Evolutionary conservation across 2,113 vertebrate species (phyloP).

Genomic region (Lasiurus cinereus): DNA sequence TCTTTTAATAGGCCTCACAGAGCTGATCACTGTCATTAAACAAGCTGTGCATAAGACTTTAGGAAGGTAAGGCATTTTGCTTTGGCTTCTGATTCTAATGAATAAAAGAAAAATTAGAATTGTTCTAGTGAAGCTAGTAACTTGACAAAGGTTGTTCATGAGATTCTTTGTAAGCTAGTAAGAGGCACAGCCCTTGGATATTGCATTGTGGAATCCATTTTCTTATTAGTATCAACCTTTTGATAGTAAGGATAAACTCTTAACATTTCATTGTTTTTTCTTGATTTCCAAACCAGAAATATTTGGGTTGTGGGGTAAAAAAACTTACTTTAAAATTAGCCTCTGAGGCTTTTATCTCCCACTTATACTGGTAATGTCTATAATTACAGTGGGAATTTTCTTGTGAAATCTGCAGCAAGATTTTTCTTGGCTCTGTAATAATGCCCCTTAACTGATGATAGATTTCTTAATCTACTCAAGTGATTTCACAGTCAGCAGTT

Average conservation of each 20-base stretch:
- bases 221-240: slow-evolving; percentile 21
- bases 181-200: neutral
- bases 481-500: slow-evolving; percentile 43
- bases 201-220: neutral
- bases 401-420: slow-evolving; percentile 40
- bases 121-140: neutral
- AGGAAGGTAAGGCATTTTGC: slow-evolving; percentile 89
- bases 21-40: slow-evolving; percentile 96
- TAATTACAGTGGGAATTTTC: slow-evolving; percentile 47
- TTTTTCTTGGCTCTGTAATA: neutral
- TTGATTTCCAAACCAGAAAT: slow-evolving; percentile 57
- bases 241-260: neutral
- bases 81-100: slow-evolving; percentile 37
- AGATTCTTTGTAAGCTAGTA: neutral
- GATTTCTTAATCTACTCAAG: neutral
- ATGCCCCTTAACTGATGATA: neutral
- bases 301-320: slow-evolving; percentile 36
- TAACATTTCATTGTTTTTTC: slow-evolving; percentile 31
- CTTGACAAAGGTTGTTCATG: neutral
- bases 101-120: slow-evolving; percentile 54
- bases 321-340: slow-evolving; percentile 38
- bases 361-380: neutral
- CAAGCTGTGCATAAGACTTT: slow-evolving; percentile 94
- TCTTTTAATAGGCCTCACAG: slow-evolving; percentile 90
- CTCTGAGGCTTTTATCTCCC: slow-evolving; percentile 32